Evolutionary conservation across 1,140 invertebrate genomes (phyloP).

Genomic region (Nymphalis io): DNA sequence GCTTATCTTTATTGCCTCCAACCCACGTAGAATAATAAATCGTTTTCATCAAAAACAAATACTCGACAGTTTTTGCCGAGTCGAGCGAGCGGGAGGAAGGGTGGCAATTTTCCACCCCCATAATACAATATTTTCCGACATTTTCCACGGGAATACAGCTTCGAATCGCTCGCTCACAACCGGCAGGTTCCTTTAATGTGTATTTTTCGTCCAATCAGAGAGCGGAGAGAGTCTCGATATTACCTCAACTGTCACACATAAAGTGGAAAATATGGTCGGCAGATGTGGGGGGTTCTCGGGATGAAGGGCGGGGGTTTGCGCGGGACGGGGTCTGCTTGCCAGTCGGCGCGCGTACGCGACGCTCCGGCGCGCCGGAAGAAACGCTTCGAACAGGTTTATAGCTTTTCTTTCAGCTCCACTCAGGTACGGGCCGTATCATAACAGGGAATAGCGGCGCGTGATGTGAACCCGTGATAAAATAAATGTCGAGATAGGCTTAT

Average conservation of each 20-base stretch:
- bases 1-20: slow-evolving; percentile 81
- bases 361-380: slow-evolving; percentile 77
- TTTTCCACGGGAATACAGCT: slow-evolving; percentile 80
- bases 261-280: slow-evolving; percentile 82
- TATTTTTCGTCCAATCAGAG: slow-evolving; percentile 82
- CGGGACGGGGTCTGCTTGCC: slow-evolving; percentile 57
- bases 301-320: slow-evolving; percentile 41
- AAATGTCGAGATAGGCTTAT: slow-evolving; percentile 81
- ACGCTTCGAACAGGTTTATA: slow-evolving; percentile 80
- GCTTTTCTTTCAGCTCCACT: slow-evolving; percentile 81
- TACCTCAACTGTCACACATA: slow-evolving; percentile 83
- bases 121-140: slow-evolving; percentile 81
- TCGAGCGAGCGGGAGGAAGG: slow-evolving; percentile 75
- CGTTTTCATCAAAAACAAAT: slow-evolving; percentile 81
- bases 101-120: slow-evolving; percentile 80
- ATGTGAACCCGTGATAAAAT: slow-evolving; percentile 81
- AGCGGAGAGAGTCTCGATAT: slow-evolving; percentile 81
- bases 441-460: slow-evolving; percentile 79
- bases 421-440: slow-evolving; percentile 81
- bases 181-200: slow-evolving; percentile 80
- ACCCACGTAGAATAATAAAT: slow-evolving; percentile 81
- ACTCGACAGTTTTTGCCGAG: slow-evolving; percentile 80
- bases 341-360: slow-evolving; percentile 77
- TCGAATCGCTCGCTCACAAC: slow-evolving; percentile 77
- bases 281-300: slow-evolving; percentile 68